Evolutionary conservation across 2,888 invertebrate genomes (phyloP).

Genomic region (Sympetrum striolatum): DNA sequence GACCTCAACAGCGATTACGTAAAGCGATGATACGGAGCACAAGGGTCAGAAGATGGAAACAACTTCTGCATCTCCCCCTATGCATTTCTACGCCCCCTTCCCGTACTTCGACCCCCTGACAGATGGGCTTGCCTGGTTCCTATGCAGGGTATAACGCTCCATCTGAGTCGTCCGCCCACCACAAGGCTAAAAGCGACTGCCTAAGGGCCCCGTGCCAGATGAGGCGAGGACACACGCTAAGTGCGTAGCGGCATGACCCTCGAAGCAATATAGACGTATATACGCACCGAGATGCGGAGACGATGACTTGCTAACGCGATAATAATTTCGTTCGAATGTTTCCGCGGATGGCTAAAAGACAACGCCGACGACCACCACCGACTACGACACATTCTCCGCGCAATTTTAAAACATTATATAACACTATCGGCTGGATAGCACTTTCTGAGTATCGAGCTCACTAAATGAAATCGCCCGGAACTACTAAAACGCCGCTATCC

Average conservation of each 20-base stretch:
- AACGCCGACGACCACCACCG: neutral
- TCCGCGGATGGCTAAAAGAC: too few species aligned
- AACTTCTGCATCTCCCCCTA: neutral
- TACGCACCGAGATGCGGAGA: neutral
- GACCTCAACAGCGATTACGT: neutral
- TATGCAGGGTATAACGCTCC: neutral
- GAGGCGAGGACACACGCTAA: neutral
- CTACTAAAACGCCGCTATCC: too few species aligned
- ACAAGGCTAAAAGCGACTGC: slow-evolving; percentile 19
- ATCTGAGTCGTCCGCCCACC: slow-evolving; percentile 6
- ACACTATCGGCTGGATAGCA: too few species aligned
- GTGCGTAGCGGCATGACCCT: slow-evolving; percentile 11
- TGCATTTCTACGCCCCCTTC: neutral
- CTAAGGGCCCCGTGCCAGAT: slow-evolving; percentile 26
- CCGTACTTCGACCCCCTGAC: neutral
- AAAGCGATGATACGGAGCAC: neutral
- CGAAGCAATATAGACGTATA: neutral
- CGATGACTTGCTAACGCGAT: neutral
- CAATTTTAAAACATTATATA: too few species aligned
- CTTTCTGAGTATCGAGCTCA: too few species aligned
- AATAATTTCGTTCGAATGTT: neutral
- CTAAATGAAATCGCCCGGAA: too few species aligned
- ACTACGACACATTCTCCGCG: neutral
- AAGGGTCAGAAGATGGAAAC: neutral
- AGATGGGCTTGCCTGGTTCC: neutral